Percentiles rank a stretch among this genome's conserved stretches.
phyloP scores from a whole-genome alignment of 2,797 vertebrate genomes.

The Alosa sapidissima region DNA sequence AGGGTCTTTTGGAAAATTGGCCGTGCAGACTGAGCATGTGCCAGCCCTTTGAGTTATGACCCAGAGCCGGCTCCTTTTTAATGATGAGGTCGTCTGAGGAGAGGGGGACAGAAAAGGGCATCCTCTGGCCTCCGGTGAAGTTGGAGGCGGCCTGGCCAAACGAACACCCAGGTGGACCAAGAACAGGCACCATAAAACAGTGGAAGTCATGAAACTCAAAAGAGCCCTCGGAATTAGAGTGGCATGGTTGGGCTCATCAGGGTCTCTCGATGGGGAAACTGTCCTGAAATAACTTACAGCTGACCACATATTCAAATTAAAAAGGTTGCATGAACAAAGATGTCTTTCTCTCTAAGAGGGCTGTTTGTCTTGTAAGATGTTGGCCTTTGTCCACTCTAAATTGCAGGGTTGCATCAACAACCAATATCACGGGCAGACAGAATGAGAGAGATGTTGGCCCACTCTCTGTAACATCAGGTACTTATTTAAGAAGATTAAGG shows the following conservation, averaged over 20 bases:
- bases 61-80: constrained; percentile 18
- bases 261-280: neutral
- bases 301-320: neutral
- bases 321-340: neutral
- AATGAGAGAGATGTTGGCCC: constrained; percentile 53
- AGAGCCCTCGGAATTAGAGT: constrained; percentile 1
- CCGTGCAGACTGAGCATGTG: neutral
- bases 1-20: constrained; percentile 10
- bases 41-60: constrained; percentile 28
- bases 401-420: constrained; percentile 12
- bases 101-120: constrained; percentile 48
- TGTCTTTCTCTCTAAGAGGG: neutral
- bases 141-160: constrained; percentile 34
- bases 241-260: constrained; percentile 47
- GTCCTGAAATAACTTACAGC: neutral
- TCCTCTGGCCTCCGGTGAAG: constrained; percentile 50
- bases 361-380: neutral
- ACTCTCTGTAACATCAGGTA: neutral
- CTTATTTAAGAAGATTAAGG: constrained; percentile 36
- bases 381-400: neutral
- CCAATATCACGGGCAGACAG: neutral
- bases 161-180: constrained; percentile 46
- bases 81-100: constrained; percentile 55
- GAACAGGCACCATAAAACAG: constrained; percentile 46
- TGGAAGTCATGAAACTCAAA: constrained; percentile 55